Evolutionary conservation across 2,113 vertebrate species (phyloP).

Genomic region (Thymallus thymallus): DNA sequence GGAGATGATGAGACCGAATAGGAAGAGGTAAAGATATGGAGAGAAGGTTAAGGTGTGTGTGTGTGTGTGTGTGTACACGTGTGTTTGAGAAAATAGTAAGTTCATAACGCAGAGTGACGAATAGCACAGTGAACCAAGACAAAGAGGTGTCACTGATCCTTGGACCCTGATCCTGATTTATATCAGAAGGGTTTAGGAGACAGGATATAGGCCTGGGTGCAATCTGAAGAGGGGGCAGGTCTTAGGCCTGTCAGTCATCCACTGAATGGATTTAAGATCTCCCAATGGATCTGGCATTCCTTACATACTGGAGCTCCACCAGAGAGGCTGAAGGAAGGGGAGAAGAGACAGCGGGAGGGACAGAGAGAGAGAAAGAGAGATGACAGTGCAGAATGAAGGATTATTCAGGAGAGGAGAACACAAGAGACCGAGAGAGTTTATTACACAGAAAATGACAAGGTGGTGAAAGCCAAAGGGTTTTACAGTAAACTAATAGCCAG

Average conservation of each 20-base stretch:
- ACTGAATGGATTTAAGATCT: slow-evolving; percentile 51
- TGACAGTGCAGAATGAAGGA: slow-evolving; percentile 40
- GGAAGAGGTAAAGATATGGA: not conserved
- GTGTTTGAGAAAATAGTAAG: not conserved
- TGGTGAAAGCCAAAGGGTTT: slow-evolving; percentile 20
- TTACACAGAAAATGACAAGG: slow-evolving; percentile 20
- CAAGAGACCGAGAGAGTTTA: slow-evolving; percentile 21
- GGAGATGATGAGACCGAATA: slow-evolving; percentile 23
- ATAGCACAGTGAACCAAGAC: slow-evolving; percentile 3
- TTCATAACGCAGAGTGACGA: slow-evolving; percentile 8
- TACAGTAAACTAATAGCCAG: slow-evolving; percentile 14
- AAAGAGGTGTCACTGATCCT: not conserved
- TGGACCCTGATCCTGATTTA: slow-evolving; percentile 19
- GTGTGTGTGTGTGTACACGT: not conserved
- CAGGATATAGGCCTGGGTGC: slow-evolving; percentile 14
- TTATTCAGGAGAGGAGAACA: slow-evolving; percentile 28
- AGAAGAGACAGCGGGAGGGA: slow-evolving; percentile 17
- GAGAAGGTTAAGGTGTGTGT: slow-evolving; percentile 10
- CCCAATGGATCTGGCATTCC: slow-evolving; percentile 58
- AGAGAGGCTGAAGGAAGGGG: slow-evolving; percentile 27
- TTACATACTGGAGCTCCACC: slow-evolving; percentile 49
- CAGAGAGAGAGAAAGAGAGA: slow-evolving; percentile 8
- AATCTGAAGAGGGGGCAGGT: slow-evolving; percentile 28
- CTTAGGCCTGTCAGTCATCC: slow-evolving; percentile 49
- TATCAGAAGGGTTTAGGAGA: slow-evolving; percentile 10